These are phyloP conservation scores for Drosophila simulans DNA, from an alignment of 1,140 invertebrate genomes.

Conservation along the genomic window DNA sequence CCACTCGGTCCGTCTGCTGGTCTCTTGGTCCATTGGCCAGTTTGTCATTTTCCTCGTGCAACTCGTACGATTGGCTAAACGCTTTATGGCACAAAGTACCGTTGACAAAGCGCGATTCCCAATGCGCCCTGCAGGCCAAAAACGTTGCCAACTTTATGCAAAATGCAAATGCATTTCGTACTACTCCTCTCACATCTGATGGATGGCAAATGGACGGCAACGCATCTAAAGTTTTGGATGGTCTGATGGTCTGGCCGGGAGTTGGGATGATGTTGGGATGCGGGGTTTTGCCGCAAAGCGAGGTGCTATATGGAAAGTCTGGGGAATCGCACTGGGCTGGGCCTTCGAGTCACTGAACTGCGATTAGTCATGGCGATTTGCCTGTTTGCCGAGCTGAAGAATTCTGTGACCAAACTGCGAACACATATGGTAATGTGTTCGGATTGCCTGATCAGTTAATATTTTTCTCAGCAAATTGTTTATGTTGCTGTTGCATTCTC, in stretches of 20 bases:
- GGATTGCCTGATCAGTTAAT: background rate
- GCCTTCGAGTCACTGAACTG: slow-evolving; percentile 53
- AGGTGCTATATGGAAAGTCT: slow-evolving; percentile 34
- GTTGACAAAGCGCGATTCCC: slow-evolving; percentile 64
- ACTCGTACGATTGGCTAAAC: slow-evolving; percentile 67
- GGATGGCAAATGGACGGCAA: slow-evolving; percentile 61
- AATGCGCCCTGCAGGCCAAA: slow-evolving; percentile 61
- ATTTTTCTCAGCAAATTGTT: background rate
- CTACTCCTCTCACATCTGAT: slow-evolving; percentile 46
- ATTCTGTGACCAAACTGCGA: slow-evolving; percentile 33
- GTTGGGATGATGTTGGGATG: background rate
- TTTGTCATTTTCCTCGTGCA: slow-evolving; percentile 6
- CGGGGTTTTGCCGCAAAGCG: background rate
- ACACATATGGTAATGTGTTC: slow-evolving; percentile 14
- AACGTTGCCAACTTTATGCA: slow-evolving; percentile 75
- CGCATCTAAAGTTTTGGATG: slow-evolving; percentile 41
- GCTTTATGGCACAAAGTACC: slow-evolving; percentile 77
- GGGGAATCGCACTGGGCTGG: slow-evolving; percentile 30
- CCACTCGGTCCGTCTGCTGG: slow-evolving; percentile 1
- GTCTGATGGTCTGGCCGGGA: slow-evolving; percentile 1
- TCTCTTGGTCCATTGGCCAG: slow-evolving; percentile 15
- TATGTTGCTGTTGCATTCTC: background rate
- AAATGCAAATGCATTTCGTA: slow-evolving; percentile 73
- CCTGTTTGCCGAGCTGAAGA: slow-evolving; percentile 12
- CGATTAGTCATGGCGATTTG: slow-evolving; percentile 57